Base-by-base conservation (phyloP, 53 echinoderm and acorn worm species). In the Echinometra lucunter region DNA sequence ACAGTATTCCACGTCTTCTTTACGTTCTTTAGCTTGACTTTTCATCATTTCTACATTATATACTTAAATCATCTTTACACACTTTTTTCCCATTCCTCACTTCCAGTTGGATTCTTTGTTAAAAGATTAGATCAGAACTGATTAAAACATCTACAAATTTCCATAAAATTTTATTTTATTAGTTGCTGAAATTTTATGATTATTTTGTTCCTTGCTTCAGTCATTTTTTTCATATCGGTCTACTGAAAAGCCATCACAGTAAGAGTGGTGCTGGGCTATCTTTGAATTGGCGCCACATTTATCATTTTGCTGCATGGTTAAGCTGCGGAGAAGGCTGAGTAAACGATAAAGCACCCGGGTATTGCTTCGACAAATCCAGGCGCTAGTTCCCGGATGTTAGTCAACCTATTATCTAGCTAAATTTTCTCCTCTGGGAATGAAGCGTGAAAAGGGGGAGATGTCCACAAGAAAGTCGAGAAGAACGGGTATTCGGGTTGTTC, bases 341-440 rank as follows among this genome's bases (percentile, higher is more conserved):
- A 88, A 88, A 88, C 88, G 49, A 32, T 23, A 49, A 56, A 30
- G 37, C 88, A 53, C 88, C 30, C 56, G 88, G 88, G 88, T 88
- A 88, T 88, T 88, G 88, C 56, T 34, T 88, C 28, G 35, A 34
- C 88, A 88, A 88, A 88, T 88, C 28, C 88, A 88, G 88, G 56
- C 88, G 49, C 55, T 55, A 32, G 49, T 37, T 15, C 88, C 88
- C 88, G 88, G 88, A 88, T 88, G 88, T 88, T 88, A 88, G 88
- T 28, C 88, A 27, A 49, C 49, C 88, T 56, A 88, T 88, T 88
- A 88, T 88, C 88, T 28, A 56, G 34, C 56, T 16, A 53, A 49
- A 88, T 88, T 49, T 88, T 15, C 30, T 88, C 88, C 56, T 49
- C 15, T 17, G 88, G 28, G 88, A 56, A 78, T 78, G 42, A 78